Evolutionary conservation across 2,888 invertebrate species (phyloP).

Genomic region (Drosophila anomelani): DNA sequence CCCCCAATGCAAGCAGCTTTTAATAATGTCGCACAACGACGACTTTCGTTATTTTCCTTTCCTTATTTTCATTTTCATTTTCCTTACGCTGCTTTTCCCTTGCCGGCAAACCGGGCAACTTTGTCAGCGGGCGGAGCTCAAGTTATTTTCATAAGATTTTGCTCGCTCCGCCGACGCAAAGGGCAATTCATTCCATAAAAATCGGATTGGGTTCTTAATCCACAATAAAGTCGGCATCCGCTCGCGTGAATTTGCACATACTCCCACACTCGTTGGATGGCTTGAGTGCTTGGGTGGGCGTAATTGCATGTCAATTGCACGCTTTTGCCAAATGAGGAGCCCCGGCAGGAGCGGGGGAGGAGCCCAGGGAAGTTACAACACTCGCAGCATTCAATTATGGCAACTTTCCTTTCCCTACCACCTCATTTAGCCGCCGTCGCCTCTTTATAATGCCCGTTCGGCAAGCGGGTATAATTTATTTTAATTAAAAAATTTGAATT

Average conservation of each 20-base stretch:
- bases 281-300: constrained; percentile 30
- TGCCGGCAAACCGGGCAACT: constrained; percentile 23
- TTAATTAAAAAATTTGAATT: constrained; percentile 44
- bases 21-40: constrained; percentile 61
- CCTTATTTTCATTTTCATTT: constrained; percentile 42
- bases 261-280: constrained; percentile 5
- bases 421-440: constrained; percentile 3
- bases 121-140: constrained; percentile 35
- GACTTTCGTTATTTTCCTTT: constrained; percentile 51
- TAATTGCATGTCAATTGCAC: constrained; percentile 80
- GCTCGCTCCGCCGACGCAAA: constrained; percentile 50
- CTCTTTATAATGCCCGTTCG: constrained; percentile 7
- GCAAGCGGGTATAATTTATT: constrained; percentile 41
- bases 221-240: constrained; percentile 42
- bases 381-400: constrained; percentile 52
- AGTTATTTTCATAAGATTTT: constrained; percentile 76
- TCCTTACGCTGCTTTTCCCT: neutral
- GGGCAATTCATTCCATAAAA: constrained; percentile 47
- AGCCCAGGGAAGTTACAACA: constrained; percentile 23
- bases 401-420: constrained; percentile 25
- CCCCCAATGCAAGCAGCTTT: constrained; percentile 53
- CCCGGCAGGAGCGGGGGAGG: neutral
- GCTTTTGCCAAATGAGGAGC: constrained; percentile 34
- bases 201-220: constrained; percentile 53
- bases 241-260: constrained; percentile 12